Conservation (phyloP, 1,140 invertebrate genomes). For the Drosophila persimilis region DNA sequence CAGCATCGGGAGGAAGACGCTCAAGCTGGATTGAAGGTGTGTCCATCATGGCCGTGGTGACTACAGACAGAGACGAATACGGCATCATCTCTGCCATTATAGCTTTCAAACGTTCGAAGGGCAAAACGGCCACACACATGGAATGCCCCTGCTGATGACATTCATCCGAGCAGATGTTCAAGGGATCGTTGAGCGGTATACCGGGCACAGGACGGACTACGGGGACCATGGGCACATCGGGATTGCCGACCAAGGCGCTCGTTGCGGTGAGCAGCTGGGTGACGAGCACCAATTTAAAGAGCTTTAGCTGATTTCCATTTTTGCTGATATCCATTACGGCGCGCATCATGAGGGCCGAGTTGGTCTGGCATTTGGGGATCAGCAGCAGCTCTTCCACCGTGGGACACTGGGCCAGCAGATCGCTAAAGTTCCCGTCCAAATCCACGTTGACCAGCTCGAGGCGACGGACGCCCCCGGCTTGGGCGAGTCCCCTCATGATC, state of each 20-base stretch:
- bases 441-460: conserved; percentile 92
- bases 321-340: conserved; percentile 89
- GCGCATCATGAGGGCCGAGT: conserved; percentile 92
- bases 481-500: conserved; percentile 84
- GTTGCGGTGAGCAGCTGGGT: conserved; percentile 90
- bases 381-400: conserved; percentile 90
- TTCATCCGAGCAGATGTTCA: conserved; percentile 60
- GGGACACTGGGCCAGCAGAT: conserved; percentile 87
- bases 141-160: conserved; percentile 46
- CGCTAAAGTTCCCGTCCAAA: conserved; percentile 90
- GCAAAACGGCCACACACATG: conserved; percentile 86
- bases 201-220: conserved; percentile 90
- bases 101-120: conserved; percentile 89
- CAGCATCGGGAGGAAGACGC: not conserved
- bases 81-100: conserved; percentile 88
- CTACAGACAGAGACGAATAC: conserved; percentile 89
- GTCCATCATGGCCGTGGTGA: conserved; percentile 87
- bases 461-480: conserved; percentile 87
- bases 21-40: conserved; percentile 52
- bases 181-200: conserved; percentile 62
- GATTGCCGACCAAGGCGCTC: conserved; percentile 89
- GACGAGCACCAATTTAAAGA: conserved; percentile 92
- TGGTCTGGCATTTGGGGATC: conserved; percentile 92
- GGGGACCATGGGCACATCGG: conserved; percentile 88
- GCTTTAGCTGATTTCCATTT: conserved; percentile 87